Conservation (phyloP, 2,888 invertebrate species). For the Acanthoscelides obtectus region DNA sequence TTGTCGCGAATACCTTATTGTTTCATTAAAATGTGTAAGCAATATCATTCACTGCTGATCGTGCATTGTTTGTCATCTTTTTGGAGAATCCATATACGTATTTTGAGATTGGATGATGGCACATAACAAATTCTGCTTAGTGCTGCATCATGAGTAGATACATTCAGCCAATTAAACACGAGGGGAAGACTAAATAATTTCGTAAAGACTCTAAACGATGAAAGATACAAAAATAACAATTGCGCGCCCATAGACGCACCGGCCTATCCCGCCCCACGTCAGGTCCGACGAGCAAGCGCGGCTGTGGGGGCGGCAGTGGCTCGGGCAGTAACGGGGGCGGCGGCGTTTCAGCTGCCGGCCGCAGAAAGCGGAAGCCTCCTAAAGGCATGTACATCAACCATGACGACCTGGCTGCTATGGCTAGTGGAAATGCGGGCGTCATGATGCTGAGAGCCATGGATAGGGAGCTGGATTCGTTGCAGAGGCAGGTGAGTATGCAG, state of each 20-base stretch:
- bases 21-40: too few species aligned
- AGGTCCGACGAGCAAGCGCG: conserved; percentile 52
- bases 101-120: too few species aligned
- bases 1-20: too few species aligned
- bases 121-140: too few species aligned
- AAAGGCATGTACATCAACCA: conserved; percentile 97
- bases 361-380: conserved; percentile 82
- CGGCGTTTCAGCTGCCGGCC: conserved; percentile 46
- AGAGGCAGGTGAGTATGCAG: conserved; percentile 83
- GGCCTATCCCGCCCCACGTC: conserved; percentile 76
- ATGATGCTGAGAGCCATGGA: conserved; percentile 88
- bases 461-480: conserved; percentile 88
- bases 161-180: too few species aligned
- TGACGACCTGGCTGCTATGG: conserved; percentile 91
- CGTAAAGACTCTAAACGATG: too few species aligned
- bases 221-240: too few species aligned
- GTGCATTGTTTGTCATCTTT: too few species aligned
- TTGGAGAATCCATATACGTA: too few species aligned
- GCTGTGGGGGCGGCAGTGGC: conserved; percentile 10
- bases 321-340: conserved; percentile 43
- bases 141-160: too few species aligned
- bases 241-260: conserved; percentile 59
- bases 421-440: conserved; percentile 69
- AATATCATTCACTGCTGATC: too few species aligned
- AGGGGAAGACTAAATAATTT: too few species aligned